These are phyloP conservation scores for Coregonus ussuriensis DNA, from an alignment of 2,797 vertebrate species.

Conservation along the genomic window DNA sequence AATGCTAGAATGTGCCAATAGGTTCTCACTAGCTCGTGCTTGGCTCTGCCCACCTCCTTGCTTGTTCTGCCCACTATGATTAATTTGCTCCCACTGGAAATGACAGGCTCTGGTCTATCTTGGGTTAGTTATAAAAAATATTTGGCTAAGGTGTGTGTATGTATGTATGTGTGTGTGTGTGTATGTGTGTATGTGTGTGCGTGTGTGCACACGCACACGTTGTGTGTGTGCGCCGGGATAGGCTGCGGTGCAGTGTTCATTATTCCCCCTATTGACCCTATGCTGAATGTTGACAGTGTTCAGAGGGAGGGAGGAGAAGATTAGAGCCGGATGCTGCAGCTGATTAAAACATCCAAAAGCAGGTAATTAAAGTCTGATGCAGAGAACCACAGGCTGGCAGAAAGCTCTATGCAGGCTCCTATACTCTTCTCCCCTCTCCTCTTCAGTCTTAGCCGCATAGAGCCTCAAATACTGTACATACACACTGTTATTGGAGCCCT, in stretches of 20 bases:
- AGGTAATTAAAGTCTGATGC: slow-evolving; percentile 55
- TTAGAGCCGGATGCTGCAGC: slow-evolving; percentile 46
- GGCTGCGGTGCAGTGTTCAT: slow-evolving; percentile 41
- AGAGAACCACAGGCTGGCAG: slow-evolving; percentile 36
- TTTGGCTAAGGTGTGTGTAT: neutral
- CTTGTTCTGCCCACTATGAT: too few species aligned
- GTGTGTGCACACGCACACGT: neutral
- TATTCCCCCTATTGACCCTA: slow-evolving; percentile 18
- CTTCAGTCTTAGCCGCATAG: slow-evolving; percentile 1
- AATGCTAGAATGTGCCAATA: too few species aligned
- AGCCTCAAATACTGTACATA: neutral
- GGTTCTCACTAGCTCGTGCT: too few species aligned
- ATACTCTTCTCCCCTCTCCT: slow-evolving; percentile 14
- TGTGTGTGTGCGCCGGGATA: slow-evolving; percentile 13
- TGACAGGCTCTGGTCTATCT: too few species aligned
- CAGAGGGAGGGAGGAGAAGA: slow-evolving; percentile 26
- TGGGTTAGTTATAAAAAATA: too few species aligned
- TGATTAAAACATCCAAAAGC: slow-evolving; percentile 61
- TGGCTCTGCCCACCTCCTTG: too few species aligned
- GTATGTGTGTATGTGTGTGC: slow-evolving; percentile 13
- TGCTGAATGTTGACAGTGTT: slow-evolving; percentile 30
- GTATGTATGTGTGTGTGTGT: slow-evolving; percentile 5
- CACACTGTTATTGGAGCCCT: neutral
- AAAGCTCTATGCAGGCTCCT: slow-evolving; percentile 28
- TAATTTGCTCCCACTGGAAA: too few species aligned